These are phyloP conservation scores for Kryphioiulus occultus DNA, from an alignment of 2,888 invertebrate species.

Conservation along the genomic window DNA sequence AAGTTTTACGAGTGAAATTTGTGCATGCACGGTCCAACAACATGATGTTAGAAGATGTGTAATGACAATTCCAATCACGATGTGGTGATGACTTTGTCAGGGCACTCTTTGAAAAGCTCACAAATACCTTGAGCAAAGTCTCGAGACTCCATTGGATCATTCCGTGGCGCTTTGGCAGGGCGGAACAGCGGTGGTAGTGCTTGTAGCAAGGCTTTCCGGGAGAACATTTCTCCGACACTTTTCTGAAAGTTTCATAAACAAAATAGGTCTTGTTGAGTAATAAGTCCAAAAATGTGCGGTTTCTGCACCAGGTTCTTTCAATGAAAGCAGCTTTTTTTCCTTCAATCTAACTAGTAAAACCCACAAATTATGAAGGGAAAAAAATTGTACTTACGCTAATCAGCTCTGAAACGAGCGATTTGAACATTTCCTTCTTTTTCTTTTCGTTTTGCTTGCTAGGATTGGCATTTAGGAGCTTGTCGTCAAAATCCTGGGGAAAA, in stretches of 20 bases:
- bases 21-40: too few species aligned
- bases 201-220: conserved; percentile 84
- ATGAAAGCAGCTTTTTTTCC: too few species aligned
- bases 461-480: conserved; percentile 71
- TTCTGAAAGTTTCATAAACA: conserved; percentile 65
- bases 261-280: conserved; percentile 16
- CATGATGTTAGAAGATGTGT: too few species aligned
- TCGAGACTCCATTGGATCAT: neutral
- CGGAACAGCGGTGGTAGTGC: conserved; percentile 73
- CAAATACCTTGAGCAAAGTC: neutral
- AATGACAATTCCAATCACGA: neutral
- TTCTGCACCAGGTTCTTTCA: too few species aligned
- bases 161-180: neutral
- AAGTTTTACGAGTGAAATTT: too few species aligned
- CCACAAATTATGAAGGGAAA: neutral
- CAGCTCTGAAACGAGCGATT: conserved; percentile 62
- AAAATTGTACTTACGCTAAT: conserved; percentile 60
- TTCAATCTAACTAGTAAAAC: too few species aligned
- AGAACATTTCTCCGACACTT: conserved; percentile 86
- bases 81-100: neutral
- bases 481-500: conserved; percentile 77
- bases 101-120: neutral
- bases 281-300: neutral
- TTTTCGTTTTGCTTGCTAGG: conserved; percentile 83
- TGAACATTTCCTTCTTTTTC: conserved; percentile 88